Percentiles rank a stretch among this genome's conserved stretches.
These are phyloP conservation scores for Lysiphlebus fabarum DNA, from an alignment of 1,140 invertebrate species.

Conservation along the genomic window DNA sequence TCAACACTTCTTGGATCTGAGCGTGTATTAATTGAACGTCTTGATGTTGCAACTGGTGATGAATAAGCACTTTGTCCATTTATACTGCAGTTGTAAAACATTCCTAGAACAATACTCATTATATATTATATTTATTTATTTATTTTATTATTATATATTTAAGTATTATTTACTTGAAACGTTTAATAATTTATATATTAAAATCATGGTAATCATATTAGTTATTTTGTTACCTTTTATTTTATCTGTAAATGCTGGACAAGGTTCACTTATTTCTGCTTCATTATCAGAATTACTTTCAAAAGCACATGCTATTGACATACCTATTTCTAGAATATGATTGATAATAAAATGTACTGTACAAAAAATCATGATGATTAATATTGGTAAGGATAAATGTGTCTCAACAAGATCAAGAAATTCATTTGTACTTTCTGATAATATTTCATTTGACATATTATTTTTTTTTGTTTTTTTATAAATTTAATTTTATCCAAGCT, in stretches of 20 bases:
- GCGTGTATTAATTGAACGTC: too few species aligned
- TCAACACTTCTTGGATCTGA: too few species aligned
- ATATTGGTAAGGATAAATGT: slow-evolving; percentile 36
- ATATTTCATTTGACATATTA: slow-evolving; percentile 31
- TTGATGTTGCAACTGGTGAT: not conserved
- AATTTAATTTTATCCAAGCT: not conserved
- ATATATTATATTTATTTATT: too few species aligned
- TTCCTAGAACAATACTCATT: slow-evolving; percentile 2
- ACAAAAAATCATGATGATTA: slow-evolving; percentile 36
- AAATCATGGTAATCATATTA: too few species aligned
- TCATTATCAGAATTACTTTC: slow-evolving; percentile 14
- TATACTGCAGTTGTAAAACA: slow-evolving; percentile 14
- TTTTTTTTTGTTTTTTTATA: slow-evolving; percentile 9
- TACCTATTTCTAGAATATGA: slow-evolving; percentile 31
- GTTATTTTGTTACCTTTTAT: slow-evolving; percentile 10
- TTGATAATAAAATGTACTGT: slow-evolving; percentile 36
- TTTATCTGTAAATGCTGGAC: slow-evolving; percentile 5
- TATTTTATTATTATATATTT: too few species aligned
- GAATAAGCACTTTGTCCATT: slow-evolving; percentile 1
- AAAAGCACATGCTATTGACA: slow-evolving; percentile 17
- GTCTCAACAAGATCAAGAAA: slow-evolving; percentile 38
- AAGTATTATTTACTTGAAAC: too few species aligned
- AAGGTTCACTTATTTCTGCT: slow-evolving; percentile 9
- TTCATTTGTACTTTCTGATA: slow-evolving; percentile 34
- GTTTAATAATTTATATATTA: too few species aligned